phyloP scores from a whole-genome alignment of 1,140 invertebrate genomes.

The Tribolium castaneum region DNA sequence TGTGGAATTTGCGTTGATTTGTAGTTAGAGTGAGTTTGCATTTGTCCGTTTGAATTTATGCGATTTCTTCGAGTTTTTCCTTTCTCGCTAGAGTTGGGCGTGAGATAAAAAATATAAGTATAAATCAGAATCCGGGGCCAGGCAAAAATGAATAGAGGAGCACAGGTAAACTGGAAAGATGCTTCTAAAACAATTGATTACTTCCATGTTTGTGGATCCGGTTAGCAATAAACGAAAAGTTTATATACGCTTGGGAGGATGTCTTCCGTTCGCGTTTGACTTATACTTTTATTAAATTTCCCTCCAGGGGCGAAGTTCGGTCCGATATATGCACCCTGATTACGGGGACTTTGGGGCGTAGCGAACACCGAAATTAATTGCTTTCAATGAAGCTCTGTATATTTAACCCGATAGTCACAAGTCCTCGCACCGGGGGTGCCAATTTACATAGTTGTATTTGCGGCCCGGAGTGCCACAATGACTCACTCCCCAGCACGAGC shows the following conservation, averaged over 20 bases:
- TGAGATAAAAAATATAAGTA: conserved; percentile 13
- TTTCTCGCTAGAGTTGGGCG: background rate
- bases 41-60: background rate
- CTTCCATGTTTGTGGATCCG: conserved; percentile 39
- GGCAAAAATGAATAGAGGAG: conserved; percentile 13
- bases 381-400: conserved; percentile 48
- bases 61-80: background rate
- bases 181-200: conserved; percentile 40
- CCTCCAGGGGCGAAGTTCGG: conserved; percentile 16
- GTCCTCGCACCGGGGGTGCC: background rate
- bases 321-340: conserved; percentile 29
- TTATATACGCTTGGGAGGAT: conserved; percentile 35
- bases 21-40: background rate
- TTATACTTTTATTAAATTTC: conserved; percentile 41
- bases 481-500: conserved; percentile 2
- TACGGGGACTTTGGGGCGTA: conserved; percentile 14
- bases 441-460: conserved; percentile 46
- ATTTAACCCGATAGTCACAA: conserved; percentile 33
- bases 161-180: conserved; percentile 20
- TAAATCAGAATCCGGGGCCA: background rate
- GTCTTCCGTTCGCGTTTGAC: conserved; percentile 36
- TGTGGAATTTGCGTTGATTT: background rate
- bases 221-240: conserved; percentile 40
- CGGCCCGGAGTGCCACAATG: conserved; percentile 18
- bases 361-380: conserved; percentile 44